Conservation (phyloP, 2,888 invertebrate species). For the Orgyia antiqua region DNA sequence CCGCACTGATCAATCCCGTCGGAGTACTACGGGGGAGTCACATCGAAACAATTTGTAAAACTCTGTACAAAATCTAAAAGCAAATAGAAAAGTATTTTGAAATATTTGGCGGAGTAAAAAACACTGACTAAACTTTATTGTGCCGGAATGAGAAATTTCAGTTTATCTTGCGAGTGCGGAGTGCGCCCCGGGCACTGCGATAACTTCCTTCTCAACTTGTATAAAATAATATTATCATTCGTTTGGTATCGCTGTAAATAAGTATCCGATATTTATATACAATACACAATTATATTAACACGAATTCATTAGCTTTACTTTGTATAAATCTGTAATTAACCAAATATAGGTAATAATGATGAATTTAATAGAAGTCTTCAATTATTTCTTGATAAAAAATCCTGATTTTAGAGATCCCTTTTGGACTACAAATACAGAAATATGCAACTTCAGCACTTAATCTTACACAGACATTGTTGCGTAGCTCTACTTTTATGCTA, state of each 20-base stretch:
- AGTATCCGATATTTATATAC: background rate
- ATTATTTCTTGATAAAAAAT: too few species aligned
- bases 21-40: slow-evolving; percentile 41
- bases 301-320: too few species aligned
- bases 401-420: too few species aligned
- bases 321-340: too few species aligned
- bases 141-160: slow-evolving; percentile 47
- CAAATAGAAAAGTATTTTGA: slow-evolving; percentile 56
- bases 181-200: slow-evolving; percentile 24
- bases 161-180: slow-evolving; percentile 50
- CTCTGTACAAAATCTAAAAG: slow-evolving; percentile 41
- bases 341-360: too few species aligned
- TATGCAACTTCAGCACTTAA: too few species aligned
- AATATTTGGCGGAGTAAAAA: slow-evolving; percentile 50
- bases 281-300: too few species aligned
- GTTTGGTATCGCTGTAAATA: slow-evolving; percentile 32
- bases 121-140: slow-evolving; percentile 48
- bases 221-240: slow-evolving; percentile 59
- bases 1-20: slow-evolving; percentile 40
- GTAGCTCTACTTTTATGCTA: background rate
- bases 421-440: too few species aligned
- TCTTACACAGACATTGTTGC: too few species aligned
- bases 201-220: slow-evolving; percentile 46
- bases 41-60: slow-evolving; percentile 49
- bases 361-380: too few species aligned